Conservation (phyloP, 1,140 invertebrate genomes). For the Pogonognathellus flavescens region DNA sequence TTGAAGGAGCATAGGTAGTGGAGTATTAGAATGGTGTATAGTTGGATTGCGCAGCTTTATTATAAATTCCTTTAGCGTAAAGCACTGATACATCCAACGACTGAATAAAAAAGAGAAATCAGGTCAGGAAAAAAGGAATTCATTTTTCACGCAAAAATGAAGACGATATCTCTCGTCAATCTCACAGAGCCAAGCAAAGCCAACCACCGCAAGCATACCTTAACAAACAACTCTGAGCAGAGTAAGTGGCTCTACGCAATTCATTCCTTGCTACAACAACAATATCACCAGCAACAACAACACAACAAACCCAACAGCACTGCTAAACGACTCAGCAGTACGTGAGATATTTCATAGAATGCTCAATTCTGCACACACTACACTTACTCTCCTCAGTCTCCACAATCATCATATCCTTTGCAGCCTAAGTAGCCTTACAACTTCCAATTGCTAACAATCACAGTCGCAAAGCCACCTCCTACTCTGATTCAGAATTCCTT, state of each 20-base stretch:
- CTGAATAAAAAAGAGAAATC: constrained; percentile 46
- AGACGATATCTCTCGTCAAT: constrained; percentile 43
- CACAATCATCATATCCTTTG: too few relatives aligned
- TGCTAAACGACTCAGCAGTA: constrained; percentile 1
- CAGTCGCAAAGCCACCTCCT: too few relatives aligned
- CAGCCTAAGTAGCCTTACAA: too few relatives aligned
- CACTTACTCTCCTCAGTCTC: too few relatives aligned
- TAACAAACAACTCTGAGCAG: constrained; percentile 14
- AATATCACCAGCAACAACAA: not conserved
- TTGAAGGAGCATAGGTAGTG: too few relatives aligned
- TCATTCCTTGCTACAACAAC: constrained; percentile 2
- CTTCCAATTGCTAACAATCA: too few relatives aligned
- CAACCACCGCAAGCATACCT: constrained; percentile 13
- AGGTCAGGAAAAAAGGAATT: constrained; percentile 51
- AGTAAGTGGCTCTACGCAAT: not conserved
- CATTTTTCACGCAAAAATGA: constrained; percentile 50
- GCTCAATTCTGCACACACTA: too few relatives aligned
- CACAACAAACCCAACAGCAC: not conserved
- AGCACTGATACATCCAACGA: constrained; percentile 10
- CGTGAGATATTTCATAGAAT: not conserved
- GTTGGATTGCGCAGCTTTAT: not conserved
- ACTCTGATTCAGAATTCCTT: too few relatives aligned
- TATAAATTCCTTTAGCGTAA: constrained; percentile 14
- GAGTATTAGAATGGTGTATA: too few relatives aligned
- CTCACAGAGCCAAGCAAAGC: constrained; percentile 16